Base-by-base conservation (phyloP, 2,888 invertebrate genomes). In the Brachycybe producta region DNA sequence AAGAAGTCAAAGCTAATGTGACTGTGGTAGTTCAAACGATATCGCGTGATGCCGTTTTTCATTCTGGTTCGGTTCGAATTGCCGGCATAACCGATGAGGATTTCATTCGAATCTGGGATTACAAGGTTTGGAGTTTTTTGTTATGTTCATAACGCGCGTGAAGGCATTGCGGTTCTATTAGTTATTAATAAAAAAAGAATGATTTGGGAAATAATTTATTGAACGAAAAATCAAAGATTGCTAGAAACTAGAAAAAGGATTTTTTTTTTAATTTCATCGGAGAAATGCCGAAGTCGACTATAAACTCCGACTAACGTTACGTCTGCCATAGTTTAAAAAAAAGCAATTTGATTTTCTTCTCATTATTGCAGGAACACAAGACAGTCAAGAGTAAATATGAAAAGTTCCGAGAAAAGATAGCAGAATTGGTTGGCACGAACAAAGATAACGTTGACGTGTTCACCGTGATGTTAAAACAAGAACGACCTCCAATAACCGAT, bases 1-100 rank as follows among this genome's bases (percentile, higher is more conserved):
- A 92, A 67, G 88, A 92, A 67, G 90, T 95, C 1, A 84, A 84
- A 0, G 94, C 94, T n/a, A 92, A 94, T 66, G 94, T 98, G 0
- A 86, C 88, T 0, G 90, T 97, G 1, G 84, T 82, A 7, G 88
- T 98, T 0, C 82, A 87, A 64, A 88, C 87, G 66, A 91, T 98
- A 61, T 85, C 91, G 0, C 87, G 94, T 62, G 92, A 94, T 61
- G 94, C 95, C 17, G 87, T 97, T 17, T 75, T 86, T 43, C 95
- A 94, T 69, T 92, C 94, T 0, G 95, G 94, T 1, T 95, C 94
- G 0, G 80, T 97, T 49, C 73, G 95, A 57, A 79, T 97, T 63
- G 81, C 86, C 27, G 94, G 92, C 34, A 85, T 92, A 63, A 85
- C 90, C 0, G 94, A 94, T 62, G 94, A 95, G 69, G 90, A 95